Evolutionary conservation across 92 coral and sea anemone genomes (phyloP).

Genomic region (Nematostella vectensis): DNA sequence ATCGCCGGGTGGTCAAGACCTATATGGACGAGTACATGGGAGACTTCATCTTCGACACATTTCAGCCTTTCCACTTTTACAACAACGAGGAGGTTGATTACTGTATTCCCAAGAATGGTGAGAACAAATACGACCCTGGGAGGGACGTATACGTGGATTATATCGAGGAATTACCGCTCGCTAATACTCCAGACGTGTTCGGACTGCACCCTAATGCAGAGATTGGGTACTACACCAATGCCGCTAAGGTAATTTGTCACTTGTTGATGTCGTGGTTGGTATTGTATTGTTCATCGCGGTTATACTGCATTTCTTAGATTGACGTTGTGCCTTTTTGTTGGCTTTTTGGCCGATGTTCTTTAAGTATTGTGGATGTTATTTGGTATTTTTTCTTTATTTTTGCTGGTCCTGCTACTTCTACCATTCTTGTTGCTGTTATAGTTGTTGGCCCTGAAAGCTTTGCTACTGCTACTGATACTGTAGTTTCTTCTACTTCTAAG

Average conservation of each 20-base stretch:
- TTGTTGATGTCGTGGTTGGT: too few relatives aligned
- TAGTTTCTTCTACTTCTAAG: too few relatives aligned
- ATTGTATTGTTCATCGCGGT: too few relatives aligned
- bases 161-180: conserved; percentile 79
- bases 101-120: conserved; percentile 64
- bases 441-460: too few relatives aligned
- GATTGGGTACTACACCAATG: conserved; percentile 97
- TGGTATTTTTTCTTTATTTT: too few relatives aligned
- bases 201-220: conserved; percentile 99
- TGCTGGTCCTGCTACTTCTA: too few relatives aligned
- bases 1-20: conserved; percentile 94
- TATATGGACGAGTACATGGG: conserved; percentile 99
- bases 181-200: conserved; percentile 98
- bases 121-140: conserved; percentile 48
- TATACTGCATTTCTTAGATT: too few relatives aligned
- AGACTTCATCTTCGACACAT: conserved; percentile 95
- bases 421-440: too few relatives aligned
- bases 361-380: too few relatives aligned
- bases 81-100: conserved; percentile 90
- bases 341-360: too few relatives aligned
- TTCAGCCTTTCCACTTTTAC: conserved; percentile 99
- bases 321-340: too few relatives aligned
- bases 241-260: conserved; percentile 71
- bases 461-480: too few relatives aligned
- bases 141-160: conserved; percentile 87